Evolutionary conservation across 2,888 invertebrate species (phyloP).

Genomic region (Drosophila atripex): DNA sequence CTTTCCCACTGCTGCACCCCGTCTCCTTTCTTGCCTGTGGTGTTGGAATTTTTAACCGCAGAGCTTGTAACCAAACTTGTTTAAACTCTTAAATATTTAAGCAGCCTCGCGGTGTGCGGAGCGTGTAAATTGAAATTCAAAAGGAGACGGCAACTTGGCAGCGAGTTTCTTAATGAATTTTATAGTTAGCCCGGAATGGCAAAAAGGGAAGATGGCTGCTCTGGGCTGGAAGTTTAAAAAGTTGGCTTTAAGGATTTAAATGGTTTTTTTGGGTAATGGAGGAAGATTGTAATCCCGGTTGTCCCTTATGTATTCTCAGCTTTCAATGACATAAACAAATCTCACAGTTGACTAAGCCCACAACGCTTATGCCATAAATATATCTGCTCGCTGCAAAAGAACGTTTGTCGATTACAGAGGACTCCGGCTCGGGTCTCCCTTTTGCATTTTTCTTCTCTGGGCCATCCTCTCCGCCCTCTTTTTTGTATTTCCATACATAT

Average conservation of each 20-base stretch:
- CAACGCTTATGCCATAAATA: constrained; percentile 53
- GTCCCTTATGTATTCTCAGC: constrained; percentile 26
- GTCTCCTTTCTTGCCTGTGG: constrained; percentile 19
- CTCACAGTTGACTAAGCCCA: constrained; percentile 61
- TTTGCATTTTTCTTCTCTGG: constrained; percentile 80
- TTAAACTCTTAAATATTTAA: constrained; percentile 71
- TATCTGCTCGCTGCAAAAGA: constrained; percentile 30
- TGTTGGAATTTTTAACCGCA: constrained; percentile 52
- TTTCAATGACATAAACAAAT: constrained; percentile 55
- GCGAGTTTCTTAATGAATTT: constrained; percentile 71
- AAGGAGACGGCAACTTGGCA: constrained; percentile 30
- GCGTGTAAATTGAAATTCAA: constrained; percentile 61
- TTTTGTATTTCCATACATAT: constrained; percentile 84
- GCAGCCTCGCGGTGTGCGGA: constrained; percentile 59
- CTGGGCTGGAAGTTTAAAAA: constrained; percentile 5
- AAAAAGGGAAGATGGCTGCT: constrained; percentile 16
- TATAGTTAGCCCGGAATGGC: constrained; percentile 45
- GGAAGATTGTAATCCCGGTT: constrained; percentile 7
- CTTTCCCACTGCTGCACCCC: not conserved
- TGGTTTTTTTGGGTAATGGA: constrained; percentile 8
- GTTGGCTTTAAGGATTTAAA: constrained; percentile 6
- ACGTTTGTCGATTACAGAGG: constrained; percentile 37
- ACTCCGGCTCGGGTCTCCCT: constrained; percentile 26
- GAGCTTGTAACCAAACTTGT: constrained; percentile 58
- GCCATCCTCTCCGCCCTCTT: constrained; percentile 87